Conservation (phyloP, 2,888 invertebrate genomes). For the Pollenia amentaria region DNA sequence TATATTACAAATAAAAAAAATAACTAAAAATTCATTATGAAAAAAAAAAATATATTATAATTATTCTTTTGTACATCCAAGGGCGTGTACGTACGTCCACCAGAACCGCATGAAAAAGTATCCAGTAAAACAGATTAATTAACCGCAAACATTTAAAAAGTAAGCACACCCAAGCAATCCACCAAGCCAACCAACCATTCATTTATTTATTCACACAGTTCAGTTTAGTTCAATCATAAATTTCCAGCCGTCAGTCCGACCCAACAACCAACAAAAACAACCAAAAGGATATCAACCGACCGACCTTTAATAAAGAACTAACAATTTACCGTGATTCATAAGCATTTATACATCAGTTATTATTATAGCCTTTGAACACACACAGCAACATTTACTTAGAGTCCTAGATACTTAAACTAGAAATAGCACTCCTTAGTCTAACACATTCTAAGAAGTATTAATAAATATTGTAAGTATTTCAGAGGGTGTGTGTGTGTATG, state of each 20-base stretch:
- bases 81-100: slow-evolving; percentile 58
- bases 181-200: neutral
- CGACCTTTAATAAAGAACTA: slow-evolving; percentile 56
- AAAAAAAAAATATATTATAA: slow-evolving; percentile 13
- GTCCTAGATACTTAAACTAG: slow-evolving; percentile 1
- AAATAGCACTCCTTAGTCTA: slow-evolving; percentile 55
- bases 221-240: neutral
- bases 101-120: slow-evolving; percentile 57
- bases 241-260: slow-evolving; percentile 4
- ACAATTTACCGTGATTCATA: slow-evolving; percentile 72
- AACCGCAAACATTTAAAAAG: slow-evolving; percentile 73
- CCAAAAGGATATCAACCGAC: slow-evolving; percentile 28
- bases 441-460: slow-evolving; percentile 8
- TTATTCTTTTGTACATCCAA: slow-evolving; percentile 28
- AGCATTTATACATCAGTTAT: slow-evolving; percentile 45
- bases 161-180: slow-evolving; percentile 66
- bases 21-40: slow-evolving; percentile 3
- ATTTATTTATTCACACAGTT: slow-evolving; percentile 20
- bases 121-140: slow-evolving; percentile 72
- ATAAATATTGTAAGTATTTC: neutral
- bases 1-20: slow-evolving; percentile 30
- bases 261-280: neutral
- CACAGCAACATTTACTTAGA: neutral
- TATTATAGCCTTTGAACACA: slow-evolving; percentile 25
- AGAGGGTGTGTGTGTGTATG: neutral